Percentiles rank a stretch among this genome's conserved stretches.
These are phyloP conservation scores for Zootermopsis nevadensis DNA, from an alignment of 2,888 invertebrate genomes.

Conservation along the genomic window DNA sequence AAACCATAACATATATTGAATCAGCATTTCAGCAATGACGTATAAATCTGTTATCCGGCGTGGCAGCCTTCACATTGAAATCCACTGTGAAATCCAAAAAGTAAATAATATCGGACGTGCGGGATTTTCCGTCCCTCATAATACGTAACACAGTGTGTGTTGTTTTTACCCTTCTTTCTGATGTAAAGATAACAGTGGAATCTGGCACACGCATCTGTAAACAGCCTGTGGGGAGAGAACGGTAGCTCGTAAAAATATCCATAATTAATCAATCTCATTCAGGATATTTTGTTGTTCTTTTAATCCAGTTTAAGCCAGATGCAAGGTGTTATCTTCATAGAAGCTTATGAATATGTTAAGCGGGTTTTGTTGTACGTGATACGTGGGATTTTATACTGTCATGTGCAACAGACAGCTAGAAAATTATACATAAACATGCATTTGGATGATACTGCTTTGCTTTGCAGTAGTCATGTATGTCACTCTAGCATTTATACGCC, in stretches of 20 bases:
- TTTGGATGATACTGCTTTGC: not conserved
- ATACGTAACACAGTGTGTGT: constrained; percentile 12
- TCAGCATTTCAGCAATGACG: constrained; percentile 37
- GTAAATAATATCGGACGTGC: constrained; percentile 37
- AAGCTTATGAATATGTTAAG: constrained; percentile 40
- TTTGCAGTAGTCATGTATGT: too few species aligned
- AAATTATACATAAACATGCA: constrained; percentile 23
- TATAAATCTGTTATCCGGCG: constrained; percentile 25
- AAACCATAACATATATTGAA: constrained; percentile 39
- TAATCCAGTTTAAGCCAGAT: constrained; percentile 21
- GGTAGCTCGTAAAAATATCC: constrained; percentile 24
- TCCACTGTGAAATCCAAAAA: constrained; percentile 38
- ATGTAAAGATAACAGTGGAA: constrained; percentile 35
- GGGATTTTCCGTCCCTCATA: not conserved
- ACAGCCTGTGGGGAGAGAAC: constrained; percentile 17
- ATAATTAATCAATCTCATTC: constrained; percentile 31
- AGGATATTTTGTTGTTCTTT: constrained; percentile 14
- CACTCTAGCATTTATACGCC: too few species aligned
- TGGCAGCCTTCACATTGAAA: constrained; percentile 34
- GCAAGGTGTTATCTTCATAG: constrained; percentile 19
- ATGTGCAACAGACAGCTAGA: not conserved
- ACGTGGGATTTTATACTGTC: constrained; percentile 4
- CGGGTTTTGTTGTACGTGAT: constrained; percentile 11
- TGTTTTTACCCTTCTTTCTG: constrained; percentile 33
- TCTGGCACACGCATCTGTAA: constrained; percentile 26